Evolutionary conservation across 2,113 vertebrate genomes (phyloP), one percentile per base, ranked within the genome.

Genomic region (Hymenochirus boettgeri): DNA sequence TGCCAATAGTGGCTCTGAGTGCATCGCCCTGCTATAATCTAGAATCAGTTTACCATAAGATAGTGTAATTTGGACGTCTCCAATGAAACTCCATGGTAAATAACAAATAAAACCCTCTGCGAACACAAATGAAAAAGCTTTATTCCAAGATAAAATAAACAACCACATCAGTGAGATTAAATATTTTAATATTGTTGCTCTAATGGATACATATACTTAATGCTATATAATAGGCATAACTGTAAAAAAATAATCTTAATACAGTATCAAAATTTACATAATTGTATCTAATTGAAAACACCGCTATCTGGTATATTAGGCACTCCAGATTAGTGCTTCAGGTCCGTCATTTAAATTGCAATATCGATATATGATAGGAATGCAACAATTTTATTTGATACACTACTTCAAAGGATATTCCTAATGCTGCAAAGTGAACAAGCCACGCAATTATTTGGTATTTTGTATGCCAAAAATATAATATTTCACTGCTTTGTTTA

Each of bases 221-320:
- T 84, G 87, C 74, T 79, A 78, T 76, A 74, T 84, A 47, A 66
- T 87, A 87, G 84, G 83, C 76, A 74, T 83, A 85, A 85, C 84
- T 83, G 87, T 90, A 90, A 89, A 90, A 90, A 90, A 88, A 90
- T 90, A 90, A 78, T 79, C 88, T 89, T 86, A 85, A 85, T 89
- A 90, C 88, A 85, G 87, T 90, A 90, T 89, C 85, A 90, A 89
- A 90, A 89, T 88, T 79, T 88, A 85, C 87, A 88, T 76, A 87
- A 84, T 75, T 80, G 70, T 85, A 61, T 67, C 64, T 67, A 73
- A 79, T 80, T 86, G 80, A 82, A 88, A 88, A 87, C 82, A 85
- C 82, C 78, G 80, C 65, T 52, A 70, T 84, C 79, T 71, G 72
- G 84, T 75, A 73, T 1, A 72, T 78, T 65, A 73, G 66, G 62